Percentiles rank a stretch among this genome's conserved stretches.
These are phyloP conservation scores for Coelogynopora nodosa DNA, from an alignment of 2,888 invertebrate species.

Conservation along the genomic window DNA sequence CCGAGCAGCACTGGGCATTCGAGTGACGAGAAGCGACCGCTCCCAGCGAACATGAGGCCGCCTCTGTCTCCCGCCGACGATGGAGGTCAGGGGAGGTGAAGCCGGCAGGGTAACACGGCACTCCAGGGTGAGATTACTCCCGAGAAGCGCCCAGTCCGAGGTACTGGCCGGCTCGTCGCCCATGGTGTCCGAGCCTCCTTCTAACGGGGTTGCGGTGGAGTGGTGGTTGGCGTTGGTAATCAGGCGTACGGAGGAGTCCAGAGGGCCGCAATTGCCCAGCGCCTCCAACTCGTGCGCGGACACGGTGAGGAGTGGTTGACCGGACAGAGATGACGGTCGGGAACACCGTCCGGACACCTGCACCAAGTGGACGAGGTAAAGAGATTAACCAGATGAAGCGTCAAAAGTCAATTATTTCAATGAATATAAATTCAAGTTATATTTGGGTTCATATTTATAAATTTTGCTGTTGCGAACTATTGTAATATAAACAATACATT, in stretches of 20 bases:
- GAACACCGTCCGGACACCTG: not conserved
- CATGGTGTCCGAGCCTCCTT: not conserved
- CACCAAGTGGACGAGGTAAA: not conserved
- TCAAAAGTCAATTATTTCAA: no score
- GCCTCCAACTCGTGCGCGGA: not conserved
- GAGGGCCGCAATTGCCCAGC: not conserved
- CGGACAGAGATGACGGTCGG: not conserved
- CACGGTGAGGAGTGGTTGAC: not conserved
- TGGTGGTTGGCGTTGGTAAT: not conserved
- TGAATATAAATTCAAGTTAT: no score
- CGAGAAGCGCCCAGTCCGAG: not conserved
- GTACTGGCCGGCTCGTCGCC: not conserved
- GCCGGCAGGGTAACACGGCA: not conserved
- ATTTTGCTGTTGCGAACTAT: no score
- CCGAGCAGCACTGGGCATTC: not conserved
- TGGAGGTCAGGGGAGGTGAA: no score
- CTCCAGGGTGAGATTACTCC: not conserved
- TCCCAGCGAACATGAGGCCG: conserved; percentile 1
- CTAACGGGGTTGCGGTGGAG: not conserved
- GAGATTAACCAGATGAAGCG: no score
- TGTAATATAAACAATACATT: no score
- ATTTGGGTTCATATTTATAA: no score
- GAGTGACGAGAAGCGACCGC: not conserved
- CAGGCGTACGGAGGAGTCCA: not conserved
- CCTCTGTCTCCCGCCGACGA: not conserved